These are phyloP conservation scores for Doris montereyensis DNA, from an alignment of 2,888 invertebrate genomes.

Conservation along the genomic window DNA sequence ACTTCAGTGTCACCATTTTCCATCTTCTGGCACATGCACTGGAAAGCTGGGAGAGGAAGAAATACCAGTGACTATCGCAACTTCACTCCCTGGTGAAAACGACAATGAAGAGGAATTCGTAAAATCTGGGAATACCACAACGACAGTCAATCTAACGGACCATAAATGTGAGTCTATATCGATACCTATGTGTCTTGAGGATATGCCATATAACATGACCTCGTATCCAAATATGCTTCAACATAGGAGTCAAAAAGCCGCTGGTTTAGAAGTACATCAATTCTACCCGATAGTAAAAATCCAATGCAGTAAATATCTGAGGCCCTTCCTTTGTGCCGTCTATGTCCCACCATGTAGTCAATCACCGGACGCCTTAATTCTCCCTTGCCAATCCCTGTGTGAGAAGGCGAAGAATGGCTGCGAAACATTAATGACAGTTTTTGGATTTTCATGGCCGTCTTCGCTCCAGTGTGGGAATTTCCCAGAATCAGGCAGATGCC, in stretches of 20 bases:
- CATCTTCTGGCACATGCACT: conserved; percentile 67
- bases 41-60: too few species aligned
- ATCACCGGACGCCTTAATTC: conserved; percentile 88
- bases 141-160: too few species aligned
- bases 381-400: conserved; percentile 91
- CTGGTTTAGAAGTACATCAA: conserved; percentile 91
- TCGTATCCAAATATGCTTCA: conserved; percentile 93
- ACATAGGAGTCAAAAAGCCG: conserved; percentile 94
- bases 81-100: too few species aligned
- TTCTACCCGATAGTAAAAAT: conserved; percentile 95
- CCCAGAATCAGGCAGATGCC: conserved; percentile 76
- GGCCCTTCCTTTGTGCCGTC: conserved; percentile 94
- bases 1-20: conserved; percentile 89
- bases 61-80: too few species aligned
- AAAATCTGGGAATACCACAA: neutral
- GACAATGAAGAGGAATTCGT: too few species aligned
- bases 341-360: conserved; percentile 93
- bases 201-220: conserved; percentile 91
- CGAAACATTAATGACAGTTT: conserved; percentile 86
- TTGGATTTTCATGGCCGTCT: conserved; percentile 92
- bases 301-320: conserved; percentile 93
- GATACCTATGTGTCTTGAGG: conserved; percentile 89
- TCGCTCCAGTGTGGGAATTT: conserved; percentile 89
- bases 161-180: conserved; percentile 83
- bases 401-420: conserved; percentile 89